Base-by-base conservation (phyloP, 2,797 vertebrate genomes). In the Chanos chanos region DNA sequence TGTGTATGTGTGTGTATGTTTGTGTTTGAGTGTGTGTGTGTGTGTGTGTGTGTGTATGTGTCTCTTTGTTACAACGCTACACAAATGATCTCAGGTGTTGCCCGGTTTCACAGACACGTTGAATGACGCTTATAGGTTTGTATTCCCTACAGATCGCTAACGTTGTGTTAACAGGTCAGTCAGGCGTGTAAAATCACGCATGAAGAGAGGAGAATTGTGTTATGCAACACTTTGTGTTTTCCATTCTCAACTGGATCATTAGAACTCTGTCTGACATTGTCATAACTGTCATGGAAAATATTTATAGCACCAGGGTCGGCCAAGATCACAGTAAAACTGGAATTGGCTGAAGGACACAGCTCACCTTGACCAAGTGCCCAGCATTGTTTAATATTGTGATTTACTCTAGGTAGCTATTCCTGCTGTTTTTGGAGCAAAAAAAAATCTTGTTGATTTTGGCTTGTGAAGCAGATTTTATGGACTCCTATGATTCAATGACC, bases 41-140 rank as follows among this genome's bases (percentile, higher is more conserved):
- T 50, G 54, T 44, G 9, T 21, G 27, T 5, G 24, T 24, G 12
- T 18, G 53, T 10, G 5, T 30, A 27, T 49, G 39, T 37, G 21
- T 25, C 22, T 33, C 69, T 64, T 49, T 33, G 37, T 40, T 49
- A 25, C 31, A 25, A 47, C 30, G 48, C 25, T 49, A 25, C 8
- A 37, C 43, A 50, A 54, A 60, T 31, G 24, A 50, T 36, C 49
- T 16, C 19, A 58, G 36, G 61, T 60, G 43, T 55, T 40, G 18
- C 41, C n/a, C 49, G 54, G 41, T 13, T 21, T n/a, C 50, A 36
- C 36, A 70, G 64, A 44, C 37, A 48, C 18, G 4, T 50, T 55
- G 50, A 65, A 65, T 61, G 50, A 65, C 61, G 61, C 55, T n/a
- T n/a, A 60, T 64, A 49, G 49, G 34, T n/a, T 7, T 18, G 18